These are phyloP conservation scores for Falco concolor DNA, from an alignment of 2,797 vertebrate genomes.

Conservation along the genomic window DNA sequence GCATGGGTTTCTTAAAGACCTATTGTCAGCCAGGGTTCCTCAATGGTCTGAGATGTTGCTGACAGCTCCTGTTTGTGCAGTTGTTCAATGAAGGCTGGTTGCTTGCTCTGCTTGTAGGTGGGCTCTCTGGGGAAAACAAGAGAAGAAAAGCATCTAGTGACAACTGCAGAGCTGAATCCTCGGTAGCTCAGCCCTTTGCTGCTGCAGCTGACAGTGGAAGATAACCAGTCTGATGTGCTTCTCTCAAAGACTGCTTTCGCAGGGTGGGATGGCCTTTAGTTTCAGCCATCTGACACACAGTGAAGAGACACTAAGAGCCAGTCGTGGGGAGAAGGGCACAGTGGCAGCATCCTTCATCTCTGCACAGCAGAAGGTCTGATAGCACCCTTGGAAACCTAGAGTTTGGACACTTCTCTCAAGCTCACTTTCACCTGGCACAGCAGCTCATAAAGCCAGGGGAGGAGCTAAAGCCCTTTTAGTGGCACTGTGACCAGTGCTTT, in stretches of 20 bases:
- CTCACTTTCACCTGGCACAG: not conserved
- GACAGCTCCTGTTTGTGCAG: not conserved
- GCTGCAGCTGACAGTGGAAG: not conserved
- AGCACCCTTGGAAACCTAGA: not conserved
- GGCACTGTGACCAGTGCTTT: not conserved
- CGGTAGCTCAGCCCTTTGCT: not conserved
- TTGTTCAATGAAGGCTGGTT: not conserved
- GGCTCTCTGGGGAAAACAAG: not conserved
- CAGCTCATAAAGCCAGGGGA: not conserved
- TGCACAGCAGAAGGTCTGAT: not conserved
- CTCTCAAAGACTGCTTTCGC: not conserved
- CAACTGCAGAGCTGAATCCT: not conserved
- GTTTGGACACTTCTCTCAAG: not conserved
- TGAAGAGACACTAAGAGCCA: not conserved
- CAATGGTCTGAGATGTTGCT: not conserved
- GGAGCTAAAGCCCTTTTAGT: not conserved
- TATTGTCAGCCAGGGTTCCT: not conserved
- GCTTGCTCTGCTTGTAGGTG: not conserved
- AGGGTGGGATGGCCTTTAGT: accelerated
- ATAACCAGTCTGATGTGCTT: not conserved
- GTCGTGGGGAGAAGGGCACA: not conserved
- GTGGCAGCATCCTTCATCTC: not conserved
- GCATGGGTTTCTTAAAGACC: not conserved
- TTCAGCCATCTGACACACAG: not conserved
- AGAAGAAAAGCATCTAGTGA: not conserved